Base-by-base conservation (phyloP, 2,113 vertebrate species). In the Lagopus muta region DNA sequence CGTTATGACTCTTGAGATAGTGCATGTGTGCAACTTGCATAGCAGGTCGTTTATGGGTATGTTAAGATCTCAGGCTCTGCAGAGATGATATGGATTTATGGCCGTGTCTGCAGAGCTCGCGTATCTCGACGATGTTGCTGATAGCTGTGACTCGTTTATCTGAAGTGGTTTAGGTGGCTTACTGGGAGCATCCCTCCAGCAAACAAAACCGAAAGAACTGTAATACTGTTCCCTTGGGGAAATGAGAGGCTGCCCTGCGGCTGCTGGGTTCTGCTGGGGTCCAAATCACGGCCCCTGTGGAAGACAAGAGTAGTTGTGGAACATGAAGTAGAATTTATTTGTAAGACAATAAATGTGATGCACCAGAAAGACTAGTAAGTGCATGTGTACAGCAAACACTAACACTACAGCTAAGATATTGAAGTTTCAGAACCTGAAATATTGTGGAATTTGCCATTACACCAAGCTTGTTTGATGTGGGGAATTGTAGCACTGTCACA, bases 241-340 rank as follows among this genome's bases (percentile, higher is more conserved):
- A 79, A 14, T 22, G 10, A 42, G 48, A 66, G 61, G 22, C 60
- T 50, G 11, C 48, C 19, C 8, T n/a, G 22, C 17, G 22, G 50
- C 25, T 28, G 15, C 66, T 47, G 1, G 5, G 13, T 36, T 7
- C 40, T 52, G 16, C 32, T 7, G 42, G 40, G 70, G 54, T 15
- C 60, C 30, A 8, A 5, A 32, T 55, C 19, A 12, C 1, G 4
- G 50, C 11, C 24, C 22, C 19, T 9, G 0, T 11, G 43, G n/a
- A 21, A 21, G 62, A 24, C 50, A 28, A 25, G 38, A 10, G 2
- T 6, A 21, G 43, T 3, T 9, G 3, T 14, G 36, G 32, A 34
- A 17, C 2, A 4, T 2, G 1, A 20, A 22, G 1, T 2, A 8
- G 19, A 4, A 2, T 17, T 25, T 50, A 11, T 22, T 36, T 65